Conservation (phyloP, 2,113 vertebrate genomes). For the Triplophysa dalaica region DNA sequence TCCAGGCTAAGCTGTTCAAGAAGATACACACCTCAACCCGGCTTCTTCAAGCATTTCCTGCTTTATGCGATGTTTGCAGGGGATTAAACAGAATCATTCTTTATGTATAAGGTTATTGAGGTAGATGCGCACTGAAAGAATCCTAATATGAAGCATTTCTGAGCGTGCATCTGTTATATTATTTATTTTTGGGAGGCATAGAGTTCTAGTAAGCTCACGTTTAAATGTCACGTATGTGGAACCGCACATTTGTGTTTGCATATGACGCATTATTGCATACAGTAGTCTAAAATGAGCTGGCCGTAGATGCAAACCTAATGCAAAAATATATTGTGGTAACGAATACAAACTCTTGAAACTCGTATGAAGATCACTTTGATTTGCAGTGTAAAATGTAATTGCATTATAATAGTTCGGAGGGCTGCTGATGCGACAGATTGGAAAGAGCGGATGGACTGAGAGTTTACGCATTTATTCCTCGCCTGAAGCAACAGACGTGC, state of each 20-base stretch:
- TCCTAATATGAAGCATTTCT: not conserved
- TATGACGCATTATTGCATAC: not conserved
- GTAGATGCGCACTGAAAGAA: not conserved
- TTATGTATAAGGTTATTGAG: not conserved
- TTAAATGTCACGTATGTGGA: too few relatives aligned
- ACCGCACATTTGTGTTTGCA: not conserved
- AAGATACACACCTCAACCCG: slow-evolving; percentile 6
- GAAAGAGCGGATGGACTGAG: not conserved
- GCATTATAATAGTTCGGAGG: not conserved
- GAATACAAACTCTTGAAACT: not conserved
- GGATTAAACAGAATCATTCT: slow-evolving; percentile 34
- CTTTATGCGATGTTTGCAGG: slow-evolving; percentile 33
- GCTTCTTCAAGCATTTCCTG: slow-evolving; percentile 8
- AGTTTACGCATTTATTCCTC: slow-evolving; percentile 6
- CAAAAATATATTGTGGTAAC: not conserved
- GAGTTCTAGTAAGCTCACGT: not conserved
- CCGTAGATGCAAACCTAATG: too few relatives aligned
- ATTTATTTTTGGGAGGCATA: not conserved
- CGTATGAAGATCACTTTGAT: not conserved
- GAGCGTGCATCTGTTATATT: not conserved
- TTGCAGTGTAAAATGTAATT: not conserved
- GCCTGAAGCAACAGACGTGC: slow-evolving; percentile 32
- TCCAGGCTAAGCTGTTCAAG: slow-evolving; percentile 35
- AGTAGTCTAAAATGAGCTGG: too few relatives aligned
- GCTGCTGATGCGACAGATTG: not conserved